Percentiles rank a stretch among this genome's conserved stretches.
phyloP scores from a whole-genome alignment of 2,113 vertebrate genomes.

The Lota lota region DNA sequence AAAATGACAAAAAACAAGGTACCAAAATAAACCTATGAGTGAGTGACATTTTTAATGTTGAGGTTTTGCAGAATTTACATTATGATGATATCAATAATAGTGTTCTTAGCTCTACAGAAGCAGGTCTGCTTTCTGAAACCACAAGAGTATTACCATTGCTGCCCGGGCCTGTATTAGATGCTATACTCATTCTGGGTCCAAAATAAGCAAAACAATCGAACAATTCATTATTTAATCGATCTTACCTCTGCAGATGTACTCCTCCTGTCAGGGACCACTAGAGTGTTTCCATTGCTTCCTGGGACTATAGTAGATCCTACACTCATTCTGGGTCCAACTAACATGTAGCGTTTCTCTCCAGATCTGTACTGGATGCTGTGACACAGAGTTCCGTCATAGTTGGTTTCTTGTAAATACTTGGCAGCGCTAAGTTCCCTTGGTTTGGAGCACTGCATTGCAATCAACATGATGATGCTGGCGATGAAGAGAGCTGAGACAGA shows the following conservation, averaged over 20 bases:
- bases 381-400: constrained; percentile 6
- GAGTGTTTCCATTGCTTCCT: constrained; percentile 24
- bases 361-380: constrained; percentile 20
- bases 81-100: not conserved
- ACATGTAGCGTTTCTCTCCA: constrained; percentile 37
- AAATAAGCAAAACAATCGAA: too few species aligned
- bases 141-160: too few species aligned
- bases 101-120: not conserved
- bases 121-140: too few species aligned
- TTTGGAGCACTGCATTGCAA: constrained; percentile 24
- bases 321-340: constrained; percentile 34
- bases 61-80: not conserved
- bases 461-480: constrained; percentile 17
- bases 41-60: not conserved
- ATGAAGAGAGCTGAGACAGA: constrained; percentile 25
- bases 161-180: too few species aligned
- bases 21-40: not conserved
- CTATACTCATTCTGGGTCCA: too few species aligned
- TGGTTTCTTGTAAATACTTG: constrained; percentile 18
- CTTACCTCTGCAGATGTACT: constrained; percentile 31
- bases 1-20: not conserved
- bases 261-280: constrained; percentile 33
- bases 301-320: constrained; percentile 23
- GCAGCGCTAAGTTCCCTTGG: not conserved
- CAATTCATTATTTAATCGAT: too few species aligned